Evolutionary conservation across 2,113 vertebrate species (phyloP).

Genomic region (Pyrgilauda ruficollis): DNA sequence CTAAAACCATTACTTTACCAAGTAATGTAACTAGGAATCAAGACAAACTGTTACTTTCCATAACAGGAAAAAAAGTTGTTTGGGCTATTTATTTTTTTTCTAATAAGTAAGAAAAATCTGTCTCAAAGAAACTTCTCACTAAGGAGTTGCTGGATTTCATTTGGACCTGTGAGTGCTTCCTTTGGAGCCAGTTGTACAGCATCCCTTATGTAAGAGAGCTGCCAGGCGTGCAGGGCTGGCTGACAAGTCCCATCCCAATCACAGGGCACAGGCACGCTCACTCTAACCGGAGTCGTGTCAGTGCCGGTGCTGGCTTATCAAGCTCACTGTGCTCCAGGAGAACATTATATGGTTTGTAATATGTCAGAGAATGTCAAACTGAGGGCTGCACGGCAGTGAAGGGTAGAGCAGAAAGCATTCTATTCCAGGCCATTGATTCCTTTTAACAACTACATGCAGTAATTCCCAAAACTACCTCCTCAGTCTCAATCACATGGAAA

Average conservation of each 20-base stretch:
- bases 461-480: slow-evolving; percentile 49
- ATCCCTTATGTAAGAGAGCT: slow-evolving; percentile 28
- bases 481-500: slow-evolving; percentile 39
- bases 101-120: background rate
- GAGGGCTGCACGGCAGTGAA: slow-evolving; percentile 52
- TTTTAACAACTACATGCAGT: slow-evolving; percentile 54
- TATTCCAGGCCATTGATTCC: slow-evolving; percentile 69
- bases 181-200: background rate
- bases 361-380: slow-evolving; percentile 62
- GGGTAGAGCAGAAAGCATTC: slow-evolving; percentile 56
- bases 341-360: slow-evolving; percentile 51
- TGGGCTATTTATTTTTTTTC: background rate
- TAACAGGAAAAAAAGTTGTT: background rate
- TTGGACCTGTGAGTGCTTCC: background rate
- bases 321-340: slow-evolving; percentile 35
- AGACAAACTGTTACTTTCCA: slow-evolving; percentile 15
- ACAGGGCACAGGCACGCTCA: background rate
- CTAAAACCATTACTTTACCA: background rate
- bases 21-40: background rate
- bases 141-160: background rate
- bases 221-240: background rate
- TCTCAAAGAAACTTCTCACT: background rate
- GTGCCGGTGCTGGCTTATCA: slow-evolving; percentile 9
- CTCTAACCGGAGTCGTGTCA: background rate
- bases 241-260: slow-evolving; percentile 38